phyloP scores from a whole-genome alignment of 2,113 vertebrate genomes.

The Centropristis striata region DNA sequence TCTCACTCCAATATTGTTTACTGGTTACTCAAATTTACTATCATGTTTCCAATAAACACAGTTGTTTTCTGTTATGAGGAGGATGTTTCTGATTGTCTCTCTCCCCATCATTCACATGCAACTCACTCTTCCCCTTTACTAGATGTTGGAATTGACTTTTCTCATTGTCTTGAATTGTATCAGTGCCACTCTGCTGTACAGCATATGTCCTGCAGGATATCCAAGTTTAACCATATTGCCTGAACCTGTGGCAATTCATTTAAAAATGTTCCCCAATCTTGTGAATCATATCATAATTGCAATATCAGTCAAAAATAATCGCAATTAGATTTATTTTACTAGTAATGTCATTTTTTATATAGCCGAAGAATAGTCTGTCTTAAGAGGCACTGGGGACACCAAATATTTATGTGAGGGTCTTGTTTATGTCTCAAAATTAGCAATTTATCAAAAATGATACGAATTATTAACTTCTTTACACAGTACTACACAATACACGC shows the following conservation, averaged over 20 bases:
- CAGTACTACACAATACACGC: background rate
- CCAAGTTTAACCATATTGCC: conserved; percentile 4
- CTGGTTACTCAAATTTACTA: conserved; percentile 26
- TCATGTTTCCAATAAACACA: background rate
- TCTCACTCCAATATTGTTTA: background rate
- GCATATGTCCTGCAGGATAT: background rate
- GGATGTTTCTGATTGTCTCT: conserved; percentile 14
- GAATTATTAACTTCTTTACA: background rate
- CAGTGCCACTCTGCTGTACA: background rate
- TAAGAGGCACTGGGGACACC: background rate
- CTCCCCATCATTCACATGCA: conserved; percentile 17
- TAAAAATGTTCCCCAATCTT: no score
- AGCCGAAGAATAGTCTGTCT: no score
- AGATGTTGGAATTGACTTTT: conserved; percentile 6
- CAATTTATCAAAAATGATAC: background rate
- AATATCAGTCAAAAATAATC: no score
- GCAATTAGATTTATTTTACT: no score
- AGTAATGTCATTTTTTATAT: no score
- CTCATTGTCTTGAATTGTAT: conserved; percentile 9
- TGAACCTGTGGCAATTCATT: background rate
- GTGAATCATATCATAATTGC: no score
- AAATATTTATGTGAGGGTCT: background rate
- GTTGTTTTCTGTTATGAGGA: conserved; percentile 22
- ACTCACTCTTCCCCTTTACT: background rate
- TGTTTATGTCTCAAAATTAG: background rate